A percentile compares a stretch with the other conserved stretches of the same genome.
Evolutionary conservation across 2,888 invertebrate genomes (phyloP).

Genomic region (Helleia helle): DNA sequence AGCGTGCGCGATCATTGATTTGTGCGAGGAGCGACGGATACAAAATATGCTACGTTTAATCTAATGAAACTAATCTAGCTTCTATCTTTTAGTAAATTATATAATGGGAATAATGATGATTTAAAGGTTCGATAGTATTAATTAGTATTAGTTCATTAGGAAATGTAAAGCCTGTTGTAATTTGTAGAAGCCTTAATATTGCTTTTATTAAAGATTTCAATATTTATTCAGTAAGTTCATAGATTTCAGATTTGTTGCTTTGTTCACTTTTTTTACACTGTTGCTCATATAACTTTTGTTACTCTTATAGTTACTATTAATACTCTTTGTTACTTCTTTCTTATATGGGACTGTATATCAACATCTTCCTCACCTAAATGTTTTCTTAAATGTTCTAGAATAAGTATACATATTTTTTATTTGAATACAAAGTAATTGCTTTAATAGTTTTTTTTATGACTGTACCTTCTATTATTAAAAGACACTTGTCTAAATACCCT

Average conservation of each 20-base stretch:
- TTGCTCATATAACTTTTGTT: neutral
- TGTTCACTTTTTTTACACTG: slow-evolving; percentile 14
- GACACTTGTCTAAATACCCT: slow-evolving; percentile 56
- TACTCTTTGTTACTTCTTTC: slow-evolving; percentile 22
- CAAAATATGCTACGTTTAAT: slow-evolving; percentile 17
- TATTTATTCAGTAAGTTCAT: slow-evolving; percentile 40
- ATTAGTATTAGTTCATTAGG: too few relatives aligned
- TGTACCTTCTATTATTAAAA: slow-evolving; percentile 40
- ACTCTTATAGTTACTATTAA: slow-evolving; percentile 8
- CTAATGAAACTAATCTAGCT: neutral
- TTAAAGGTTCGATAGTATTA: too few relatives aligned
- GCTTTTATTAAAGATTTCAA: neutral
- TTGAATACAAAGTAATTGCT: slow-evolving; percentile 12
- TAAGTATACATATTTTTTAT: slow-evolving; percentile 3
- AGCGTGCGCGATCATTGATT: slow-evolving; percentile 38
- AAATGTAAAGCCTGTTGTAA: too few relatives aligned
- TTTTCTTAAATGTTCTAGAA: slow-evolving; percentile 35
- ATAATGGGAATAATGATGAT: too few relatives aligned
- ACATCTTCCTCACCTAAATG: slow-evolving; percentile 24
- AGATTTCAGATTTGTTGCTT: slow-evolving; percentile 33
- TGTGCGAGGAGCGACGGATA: slow-evolving; percentile 28
- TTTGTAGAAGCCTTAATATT: too few relatives aligned
- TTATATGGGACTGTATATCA: slow-evolving; percentile 27
- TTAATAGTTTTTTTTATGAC: neutral
- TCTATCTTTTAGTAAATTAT: too few relatives aligned